Evolutionary conservation across 2,888 invertebrate genomes (phyloP).

Genomic region (Aphrophora alni): DNA sequence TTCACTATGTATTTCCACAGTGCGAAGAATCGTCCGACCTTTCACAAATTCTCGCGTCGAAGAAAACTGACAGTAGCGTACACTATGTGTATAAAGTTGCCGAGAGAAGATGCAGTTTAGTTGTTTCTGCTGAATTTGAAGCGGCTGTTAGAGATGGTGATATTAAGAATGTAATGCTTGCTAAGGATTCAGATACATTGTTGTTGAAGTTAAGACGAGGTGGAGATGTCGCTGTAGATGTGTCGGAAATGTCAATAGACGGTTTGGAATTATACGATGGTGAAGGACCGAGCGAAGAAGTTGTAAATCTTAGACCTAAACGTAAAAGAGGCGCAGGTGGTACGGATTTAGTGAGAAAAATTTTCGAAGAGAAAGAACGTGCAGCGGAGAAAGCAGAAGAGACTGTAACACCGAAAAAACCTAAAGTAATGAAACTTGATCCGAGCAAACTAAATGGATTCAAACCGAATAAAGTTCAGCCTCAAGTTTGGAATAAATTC

Average conservation of each 20-base stretch:
- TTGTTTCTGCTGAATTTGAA: slow-evolving; percentile 76
- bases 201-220: slow-evolving; percentile 75
- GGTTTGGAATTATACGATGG: slow-evolving; percentile 69
- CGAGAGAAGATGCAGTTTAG: slow-evolving; percentile 75
- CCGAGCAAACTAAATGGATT: slow-evolving; percentile 14
- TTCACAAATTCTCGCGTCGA: slow-evolving; percentile 63
- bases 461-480: slow-evolving; percentile 34
- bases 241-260: slow-evolving; percentile 65
- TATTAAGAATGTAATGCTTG: slow-evolving; percentile 77
- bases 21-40: slow-evolving; percentile 64
- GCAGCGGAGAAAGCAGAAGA: slow-evolving; percentile 45
- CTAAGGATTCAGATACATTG: slow-evolving; percentile 76
- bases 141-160: slow-evolving; percentile 79
- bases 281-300: slow-evolving; percentile 70
- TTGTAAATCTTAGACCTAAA: slow-evolving; percentile 60
- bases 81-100: slow-evolving; percentile 78
- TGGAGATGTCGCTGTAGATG: slow-evolving; percentile 76
- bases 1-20: slow-evolving; percentile 76
- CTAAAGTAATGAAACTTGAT: slow-evolving; percentile 17
- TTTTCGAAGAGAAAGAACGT: slow-evolving; percentile 73
- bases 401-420: slow-evolving; percentile 33
- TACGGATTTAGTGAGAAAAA: slow-evolving; percentile 65
- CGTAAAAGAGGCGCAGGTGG: slow-evolving; percentile 63
- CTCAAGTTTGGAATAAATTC: slow-evolving; percentile 44
- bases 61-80: slow-evolving; percentile 59